Percentiles rank a stretch among this genome's conserved stretches.
These are phyloP conservation scores for Campoplex capitator DNA, from an alignment of 2,888 invertebrate species.

Conservation along the genomic window DNA sequence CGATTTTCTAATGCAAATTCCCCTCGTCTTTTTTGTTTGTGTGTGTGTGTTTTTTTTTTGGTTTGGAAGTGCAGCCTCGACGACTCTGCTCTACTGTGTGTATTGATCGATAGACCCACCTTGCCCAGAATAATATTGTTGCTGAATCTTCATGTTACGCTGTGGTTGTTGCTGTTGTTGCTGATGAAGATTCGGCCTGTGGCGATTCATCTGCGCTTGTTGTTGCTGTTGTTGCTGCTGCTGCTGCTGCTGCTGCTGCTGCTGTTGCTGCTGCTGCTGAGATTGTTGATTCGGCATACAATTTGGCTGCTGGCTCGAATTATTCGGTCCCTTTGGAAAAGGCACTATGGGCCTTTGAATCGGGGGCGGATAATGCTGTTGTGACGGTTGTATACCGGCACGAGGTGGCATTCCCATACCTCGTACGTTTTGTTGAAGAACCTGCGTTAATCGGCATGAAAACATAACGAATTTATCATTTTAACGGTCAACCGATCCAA, in stretches of 20 bases:
- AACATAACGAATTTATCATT: slow-evolving; percentile 20
- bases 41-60: slow-evolving; percentile 36
- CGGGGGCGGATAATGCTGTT: slow-evolving; percentile 85
- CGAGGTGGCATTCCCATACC: slow-evolving; percentile 83
- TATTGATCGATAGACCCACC: slow-evolving; percentile 81
- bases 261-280: slow-evolving; percentile 81
- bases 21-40: slow-evolving; percentile 57
- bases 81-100: slow-evolving; percentile 67
- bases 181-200: slow-evolving; percentile 82
- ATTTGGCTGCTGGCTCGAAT: slow-evolving; percentile 78
- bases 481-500: not conserved
- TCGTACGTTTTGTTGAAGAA: slow-evolving; percentile 82
- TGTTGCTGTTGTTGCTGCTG: slow-evolving; percentile 81
- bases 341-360: slow-evolving; percentile 86
- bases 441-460: slow-evolving; percentile 65
- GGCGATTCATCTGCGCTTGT: slow-evolving; percentile 78
- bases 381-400: slow-evolving; percentile 82
- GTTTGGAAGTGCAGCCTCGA: slow-evolving; percentile 63
- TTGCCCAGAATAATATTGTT: slow-evolving; percentile 86
- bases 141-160: slow-evolving; percentile 84
- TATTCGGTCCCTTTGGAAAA: slow-evolving; percentile 84
- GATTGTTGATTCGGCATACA: slow-evolving; percentile 82
- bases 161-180: slow-evolving; percentile 73
- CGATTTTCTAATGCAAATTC: slow-evolving; percentile 73
- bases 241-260: slow-evolving; percentile 79